phyloP scores from a whole-genome alignment of 2,888 invertebrate genomes.

The Drosophila bunnanda region DNA sequence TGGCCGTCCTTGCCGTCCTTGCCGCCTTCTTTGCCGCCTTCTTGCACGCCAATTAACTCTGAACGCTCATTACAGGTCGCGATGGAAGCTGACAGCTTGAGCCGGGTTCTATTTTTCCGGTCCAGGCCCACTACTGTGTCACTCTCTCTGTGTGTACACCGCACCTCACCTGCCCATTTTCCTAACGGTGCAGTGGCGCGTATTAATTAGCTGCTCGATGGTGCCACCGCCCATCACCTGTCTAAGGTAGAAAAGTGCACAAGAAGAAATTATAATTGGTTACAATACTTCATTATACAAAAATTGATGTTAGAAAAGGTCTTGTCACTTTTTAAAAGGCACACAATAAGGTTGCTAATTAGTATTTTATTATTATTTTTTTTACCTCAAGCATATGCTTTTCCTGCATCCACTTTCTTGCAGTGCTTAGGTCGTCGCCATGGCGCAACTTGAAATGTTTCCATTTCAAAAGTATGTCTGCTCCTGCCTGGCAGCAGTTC shows the following conservation, averaged over 20 bases:
- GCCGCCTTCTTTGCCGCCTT: constrained; percentile 61
- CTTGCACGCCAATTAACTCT: constrained; percentile 79
- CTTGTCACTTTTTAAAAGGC: not conserved
- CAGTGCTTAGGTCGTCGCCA: constrained; percentile 30
- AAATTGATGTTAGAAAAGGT: no score
- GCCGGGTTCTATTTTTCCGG: constrained; percentile 27
- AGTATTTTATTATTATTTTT: not conserved
- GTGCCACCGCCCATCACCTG: constrained; percentile 53
- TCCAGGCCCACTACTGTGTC: constrained; percentile 35
- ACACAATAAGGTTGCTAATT: not conserved
- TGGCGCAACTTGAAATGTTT: constrained; percentile 65
- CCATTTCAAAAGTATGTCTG: constrained; percentile 70
- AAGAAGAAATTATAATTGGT: not conserved
- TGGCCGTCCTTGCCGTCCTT: constrained; percentile 44
- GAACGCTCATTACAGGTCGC: constrained; percentile 77
- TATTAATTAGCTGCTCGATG: constrained; percentile 77
- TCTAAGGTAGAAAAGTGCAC: constrained; percentile 12
- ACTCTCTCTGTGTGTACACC: not conserved
- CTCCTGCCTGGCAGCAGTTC: not conserved
- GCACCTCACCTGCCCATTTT: constrained; percentile 19
- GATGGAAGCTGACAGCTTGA: constrained; percentile 41
- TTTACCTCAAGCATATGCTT: not conserved
- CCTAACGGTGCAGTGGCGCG: constrained; percentile 72
- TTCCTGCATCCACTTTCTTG: not conserved
- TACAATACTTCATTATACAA: no score